A percentile compares a stretch with the other conserved stretches of the same genome.
phyloP scores from a whole-genome alignment of 2,888 invertebrate genomes.

The Pristionchus fissidentatus region DNA sequence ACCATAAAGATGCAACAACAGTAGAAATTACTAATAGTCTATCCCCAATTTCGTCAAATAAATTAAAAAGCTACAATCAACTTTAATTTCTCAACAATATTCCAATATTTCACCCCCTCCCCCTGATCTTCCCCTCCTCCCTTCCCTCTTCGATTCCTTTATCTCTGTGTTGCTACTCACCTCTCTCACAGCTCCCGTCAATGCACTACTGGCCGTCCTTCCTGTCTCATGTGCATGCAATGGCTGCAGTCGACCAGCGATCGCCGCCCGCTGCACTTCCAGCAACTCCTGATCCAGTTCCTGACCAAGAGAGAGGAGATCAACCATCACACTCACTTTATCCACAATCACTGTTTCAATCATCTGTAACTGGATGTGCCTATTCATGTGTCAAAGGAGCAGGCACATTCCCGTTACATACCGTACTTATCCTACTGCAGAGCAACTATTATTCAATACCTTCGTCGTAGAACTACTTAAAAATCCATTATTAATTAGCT shows the following conservation, averaged over 20 bases:
- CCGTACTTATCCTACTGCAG: background rate
- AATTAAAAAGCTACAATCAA: background rate
- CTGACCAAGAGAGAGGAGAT: background rate
- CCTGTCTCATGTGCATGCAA: slow-evolving; percentile 44
- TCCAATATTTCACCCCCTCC: background rate
- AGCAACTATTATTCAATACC: background rate
- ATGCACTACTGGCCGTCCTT: slow-evolving; percentile 8
- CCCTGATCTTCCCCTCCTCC: slow-evolving; percentile 50
- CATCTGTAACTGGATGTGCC: slow-evolving; percentile 79
- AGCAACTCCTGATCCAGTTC: slow-evolving; percentile 85
- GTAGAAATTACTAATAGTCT: too few relatives aligned
- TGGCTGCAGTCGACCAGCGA: slow-evolving; percentile 70
- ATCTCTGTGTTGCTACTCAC: slow-evolving; percentile 40
- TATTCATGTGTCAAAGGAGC: slow-evolving; percentile 76
- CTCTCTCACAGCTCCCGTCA: slow-evolving; percentile 45
- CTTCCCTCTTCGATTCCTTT: too few relatives aligned
- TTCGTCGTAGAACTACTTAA: too few relatives aligned
- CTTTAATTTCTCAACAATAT: background rate
- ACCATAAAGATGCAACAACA: too few relatives aligned
- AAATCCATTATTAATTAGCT: background rate
- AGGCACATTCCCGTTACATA: background rate
- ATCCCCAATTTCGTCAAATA: background rate
- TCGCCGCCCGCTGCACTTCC: slow-evolving; percentile 86
- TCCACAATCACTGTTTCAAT: background rate
- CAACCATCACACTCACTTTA: background rate